Percentiles rank a stretch among this genome's conserved stretches.
Conservation (phyloP, 2,888 invertebrate species). For the Apamea epomidion region DNA sequence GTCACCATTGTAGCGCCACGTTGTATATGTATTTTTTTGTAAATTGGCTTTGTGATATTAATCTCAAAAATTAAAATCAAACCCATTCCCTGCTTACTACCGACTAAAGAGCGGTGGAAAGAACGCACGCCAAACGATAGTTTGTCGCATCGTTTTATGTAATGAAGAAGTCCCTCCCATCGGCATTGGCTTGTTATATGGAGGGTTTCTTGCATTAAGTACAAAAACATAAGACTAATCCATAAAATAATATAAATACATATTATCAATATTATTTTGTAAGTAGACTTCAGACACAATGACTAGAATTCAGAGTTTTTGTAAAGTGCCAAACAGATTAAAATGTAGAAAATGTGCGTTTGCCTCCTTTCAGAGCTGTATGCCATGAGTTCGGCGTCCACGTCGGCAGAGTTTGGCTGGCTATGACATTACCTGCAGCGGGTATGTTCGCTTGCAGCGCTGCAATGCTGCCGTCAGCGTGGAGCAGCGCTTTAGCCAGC, state of each 20-base stretch:
- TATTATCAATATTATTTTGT: too few relatives aligned
- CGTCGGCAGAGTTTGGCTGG: constrained; percentile 95
- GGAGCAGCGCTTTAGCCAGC: constrained; percentile 96
- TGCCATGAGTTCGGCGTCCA: constrained; percentile 97
- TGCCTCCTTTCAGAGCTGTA: constrained; percentile 92
- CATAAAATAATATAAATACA: background rate
- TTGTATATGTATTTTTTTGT: too few relatives aligned
- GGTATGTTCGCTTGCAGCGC: constrained; percentile 97
- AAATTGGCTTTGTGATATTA: background rate
- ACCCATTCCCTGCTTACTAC: background rate
- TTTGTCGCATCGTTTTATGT: background rate
- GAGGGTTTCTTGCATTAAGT: background rate
- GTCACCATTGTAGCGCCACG: too few relatives aligned
- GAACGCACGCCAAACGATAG: background rate
- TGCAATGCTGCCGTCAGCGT: constrained; percentile 98
- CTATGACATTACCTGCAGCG: constrained; percentile 95
- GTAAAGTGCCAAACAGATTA: background rate
- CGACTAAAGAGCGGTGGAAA: background rate
- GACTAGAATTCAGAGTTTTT: background rate
- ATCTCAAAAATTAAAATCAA: background rate
- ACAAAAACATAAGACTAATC: background rate
- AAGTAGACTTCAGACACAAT: background rate
- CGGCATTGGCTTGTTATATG: background rate
- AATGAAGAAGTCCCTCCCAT: too few relatives aligned
- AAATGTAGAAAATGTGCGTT: background rate